phyloP scores from a whole-genome alignment of 2,113 vertebrate genomes.

The Gobiocypris rarus region DNA sequence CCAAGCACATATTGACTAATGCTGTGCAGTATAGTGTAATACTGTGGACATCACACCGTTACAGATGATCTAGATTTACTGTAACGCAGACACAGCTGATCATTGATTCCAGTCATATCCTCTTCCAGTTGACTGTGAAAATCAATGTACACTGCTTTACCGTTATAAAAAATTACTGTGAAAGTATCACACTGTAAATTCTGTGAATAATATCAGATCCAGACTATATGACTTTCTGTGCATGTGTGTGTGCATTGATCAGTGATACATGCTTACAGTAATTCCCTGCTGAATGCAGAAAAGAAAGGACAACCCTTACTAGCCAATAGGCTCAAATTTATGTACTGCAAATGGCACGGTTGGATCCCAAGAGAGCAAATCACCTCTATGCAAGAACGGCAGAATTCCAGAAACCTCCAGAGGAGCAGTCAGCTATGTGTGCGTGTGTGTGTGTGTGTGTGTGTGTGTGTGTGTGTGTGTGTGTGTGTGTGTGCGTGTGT shows the following conservation, averaged over 20 bases:
- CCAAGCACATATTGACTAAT: not conserved
- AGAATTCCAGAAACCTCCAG: constrained; percentile 40
- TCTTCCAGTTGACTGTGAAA: not conserved
- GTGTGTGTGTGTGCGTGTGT: constrained; percentile 9
- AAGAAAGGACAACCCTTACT: constrained; percentile 44
- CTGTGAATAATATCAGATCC: constrained; percentile 26
- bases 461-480: constrained; percentile 27
- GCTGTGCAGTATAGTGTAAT: no score
- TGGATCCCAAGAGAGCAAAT: constrained; percentile 48
- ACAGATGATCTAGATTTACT: not conserved
- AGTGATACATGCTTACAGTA: constrained; percentile 35
- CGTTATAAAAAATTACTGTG: not conserved
- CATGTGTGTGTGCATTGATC: constrained; percentile 46
- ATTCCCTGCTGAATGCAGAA: constrained; percentile 49
- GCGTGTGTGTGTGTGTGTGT: constrained; percentile 9
- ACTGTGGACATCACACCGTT: not conserved
- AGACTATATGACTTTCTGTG: constrained; percentile 17
- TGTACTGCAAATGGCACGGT: constrained; percentile 51
- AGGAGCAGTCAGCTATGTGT: constrained; percentile 21
- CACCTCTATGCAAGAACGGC: constrained; percentile 45
- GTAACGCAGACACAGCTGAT: not conserved
- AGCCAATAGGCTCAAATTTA: constrained; percentile 59
- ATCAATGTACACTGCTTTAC: not conserved
- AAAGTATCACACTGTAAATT: constrained; percentile 28
- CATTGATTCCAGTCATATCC: not conserved